Conservation (phyloP, 2,113 vertebrate species). For the Tamias sibiricus region DNA sequence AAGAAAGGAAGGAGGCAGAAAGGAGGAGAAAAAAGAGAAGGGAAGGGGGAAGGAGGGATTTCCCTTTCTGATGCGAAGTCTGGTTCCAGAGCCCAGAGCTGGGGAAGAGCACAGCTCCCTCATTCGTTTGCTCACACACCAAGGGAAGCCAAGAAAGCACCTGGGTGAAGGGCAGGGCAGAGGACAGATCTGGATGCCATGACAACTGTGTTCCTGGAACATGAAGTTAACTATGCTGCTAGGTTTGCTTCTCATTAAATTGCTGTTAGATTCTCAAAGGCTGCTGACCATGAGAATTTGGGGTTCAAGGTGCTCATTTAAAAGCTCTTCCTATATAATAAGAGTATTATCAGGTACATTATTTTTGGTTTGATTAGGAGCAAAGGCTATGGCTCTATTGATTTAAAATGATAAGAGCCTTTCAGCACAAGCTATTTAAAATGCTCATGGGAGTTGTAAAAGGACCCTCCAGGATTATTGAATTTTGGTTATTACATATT, state of each 20-base stretch:
- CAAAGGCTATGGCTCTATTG: not conserved
- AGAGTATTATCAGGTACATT: not conserved
- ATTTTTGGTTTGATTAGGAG: not conserved
- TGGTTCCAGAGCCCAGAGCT: not conserved
- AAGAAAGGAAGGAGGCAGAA: not conserved
- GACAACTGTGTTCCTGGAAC: not conserved
- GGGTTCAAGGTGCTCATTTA: not conserved
- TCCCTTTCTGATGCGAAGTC: not conserved
- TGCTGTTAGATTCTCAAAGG: not conserved
- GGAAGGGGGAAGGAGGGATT: not conserved
- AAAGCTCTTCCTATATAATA: not conserved
- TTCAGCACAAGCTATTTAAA: constrained; percentile 41
- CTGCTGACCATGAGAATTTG: not conserved
- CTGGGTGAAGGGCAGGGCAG: not conserved
- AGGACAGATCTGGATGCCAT: not conserved
- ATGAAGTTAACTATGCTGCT: not conserved
- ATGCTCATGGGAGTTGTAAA: not conserved
- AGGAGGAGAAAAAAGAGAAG: not conserved
- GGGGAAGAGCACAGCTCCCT: accelerated
- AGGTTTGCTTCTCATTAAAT: not conserved
- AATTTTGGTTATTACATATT: constrained; percentile 7
- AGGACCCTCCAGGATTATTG: constrained; percentile 39
- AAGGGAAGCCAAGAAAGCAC: not conserved
- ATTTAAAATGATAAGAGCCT: constrained; percentile 44
- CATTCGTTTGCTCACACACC: not conserved